A percentile compares a stretch with the other conserved stretches of the same genome.
phyloP scores from a whole-genome alignment of 2,113 vertebrate genomes.

The Blennius ocellaris region DNA sequence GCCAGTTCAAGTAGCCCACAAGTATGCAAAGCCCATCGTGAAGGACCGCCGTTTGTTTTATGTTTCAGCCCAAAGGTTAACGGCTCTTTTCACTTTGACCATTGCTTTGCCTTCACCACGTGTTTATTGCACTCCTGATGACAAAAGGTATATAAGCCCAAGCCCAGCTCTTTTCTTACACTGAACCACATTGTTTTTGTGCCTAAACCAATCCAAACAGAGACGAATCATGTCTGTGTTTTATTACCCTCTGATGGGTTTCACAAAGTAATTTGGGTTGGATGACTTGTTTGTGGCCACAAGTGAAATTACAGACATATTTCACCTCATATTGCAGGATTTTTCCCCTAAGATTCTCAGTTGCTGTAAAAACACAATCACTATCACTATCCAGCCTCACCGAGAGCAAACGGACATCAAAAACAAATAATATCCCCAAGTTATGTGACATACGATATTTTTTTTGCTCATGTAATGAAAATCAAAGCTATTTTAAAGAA shows the following conservation, averaged over 20 bases:
- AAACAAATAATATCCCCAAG: not conserved
- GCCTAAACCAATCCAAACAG: not conserved
- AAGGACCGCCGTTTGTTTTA: not conserved
- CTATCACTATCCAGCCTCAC: constrained; percentile 9
- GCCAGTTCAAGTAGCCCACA: not conserved
- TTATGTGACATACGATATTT: not conserved
- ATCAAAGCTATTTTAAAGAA: not conserved
- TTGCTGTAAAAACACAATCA: not conserved
- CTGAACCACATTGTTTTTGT: not conserved
- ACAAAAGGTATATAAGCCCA: not conserved
- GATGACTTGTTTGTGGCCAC: not conserved
- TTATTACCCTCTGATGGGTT: not conserved
- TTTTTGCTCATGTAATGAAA: constrained; percentile 1
- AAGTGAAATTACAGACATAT: not conserved
- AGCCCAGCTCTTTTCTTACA: not conserved
- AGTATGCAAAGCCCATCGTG: not conserved
- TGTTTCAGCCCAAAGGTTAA: constrained; percentile 1
- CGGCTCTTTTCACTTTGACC: not conserved
- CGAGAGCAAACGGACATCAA: not conserved
- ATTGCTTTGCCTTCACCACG: not conserved
- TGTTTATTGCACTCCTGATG: not conserved
- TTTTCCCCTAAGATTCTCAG: not conserved
- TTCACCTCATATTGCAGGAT: not conserved
- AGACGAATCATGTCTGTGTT: not conserved
- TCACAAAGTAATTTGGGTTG: not conserved